Base-by-base conservation (phyloP, 2,888 invertebrate species). In the Stenotaenia linearis region DNA sequence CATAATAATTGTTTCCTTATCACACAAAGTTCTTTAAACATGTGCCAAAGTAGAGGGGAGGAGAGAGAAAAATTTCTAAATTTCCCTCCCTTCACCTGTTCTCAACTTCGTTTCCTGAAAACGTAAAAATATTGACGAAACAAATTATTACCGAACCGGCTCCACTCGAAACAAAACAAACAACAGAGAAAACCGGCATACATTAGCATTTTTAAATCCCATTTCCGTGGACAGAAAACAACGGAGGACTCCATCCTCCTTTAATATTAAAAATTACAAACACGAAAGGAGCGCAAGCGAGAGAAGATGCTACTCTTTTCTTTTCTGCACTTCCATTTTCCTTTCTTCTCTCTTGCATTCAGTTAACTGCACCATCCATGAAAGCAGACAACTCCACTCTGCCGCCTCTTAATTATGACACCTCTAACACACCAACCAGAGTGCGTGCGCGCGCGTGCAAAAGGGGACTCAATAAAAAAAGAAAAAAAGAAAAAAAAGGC, bases 11-110 rank as follows among this genome's bases (percentile, higher is more conserved):
- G 61, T 61, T 61, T 61, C 61, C 61, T 61, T 61, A 61, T 61
- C 61, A 61, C 61, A 61, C 61, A 61, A 61, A 25, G 61, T 61
- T 61, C 61, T 61, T 61, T 61, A 61, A 61, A 61, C 61, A 61
- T 15, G 61, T 61, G 61, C 61, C 61, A 61, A 61, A 61, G 61
- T 61, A 61, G 12, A 25, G 45, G 32, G 32, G 32, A 45, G 45
- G 45, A 45, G n/a, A 45, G 10, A 25, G 15, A 25, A 25, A 25
- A 61, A 28, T 25, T 61, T 21, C 61, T 25, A 61, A 61, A 1
- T 61, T 61, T 25, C 61, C 23, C 28, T 23, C 61, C 61, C 12
- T 61, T 23, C 61, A 12, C 61, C 61, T 23, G 23, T 61, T 25
- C 23, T 61, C 61, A 61, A 56, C 21, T 15, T 23, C 12, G 25